phyloP scores from a whole-genome alignment of 2,113 vertebrate genomes.

The Carlito syrichta region DNA sequence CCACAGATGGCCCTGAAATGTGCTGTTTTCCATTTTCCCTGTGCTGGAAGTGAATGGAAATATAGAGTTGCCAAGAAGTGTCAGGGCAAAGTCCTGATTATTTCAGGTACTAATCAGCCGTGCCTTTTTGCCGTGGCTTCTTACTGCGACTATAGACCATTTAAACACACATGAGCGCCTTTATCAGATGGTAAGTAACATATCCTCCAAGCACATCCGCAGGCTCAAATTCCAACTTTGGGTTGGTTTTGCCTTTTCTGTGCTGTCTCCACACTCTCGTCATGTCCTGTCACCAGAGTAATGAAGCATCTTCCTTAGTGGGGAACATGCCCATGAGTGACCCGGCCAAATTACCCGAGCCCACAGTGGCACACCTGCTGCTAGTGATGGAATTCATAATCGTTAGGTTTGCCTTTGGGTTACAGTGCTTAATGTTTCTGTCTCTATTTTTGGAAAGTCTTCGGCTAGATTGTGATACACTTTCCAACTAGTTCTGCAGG shows the following conservation, averaged over 20 bases:
- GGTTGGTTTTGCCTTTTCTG: neutral
- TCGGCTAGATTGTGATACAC: neutral
- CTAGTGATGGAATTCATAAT: neutral
- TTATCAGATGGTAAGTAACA: neutral
- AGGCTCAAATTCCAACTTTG: no score
- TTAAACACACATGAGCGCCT: neutral
- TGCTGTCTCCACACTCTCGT: neutral
- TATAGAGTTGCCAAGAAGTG: neutral
- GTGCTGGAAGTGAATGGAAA: neutral
- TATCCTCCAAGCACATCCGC: neutral
- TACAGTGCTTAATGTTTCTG: neutral
- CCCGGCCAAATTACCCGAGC: neutral
- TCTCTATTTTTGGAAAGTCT: neutral
- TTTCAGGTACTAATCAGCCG: neutral
- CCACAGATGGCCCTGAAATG: neutral
- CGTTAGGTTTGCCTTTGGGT: neutral
- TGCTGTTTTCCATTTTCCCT: neutral
- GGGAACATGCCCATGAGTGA: neutral
- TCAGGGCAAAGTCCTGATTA: neutral
- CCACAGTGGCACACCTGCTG: neutral
- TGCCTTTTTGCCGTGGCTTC: neutral
- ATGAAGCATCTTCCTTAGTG: neutral
- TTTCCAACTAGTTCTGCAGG: neutral
- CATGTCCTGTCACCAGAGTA: neutral
- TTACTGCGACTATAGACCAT: neutral